phyloP scores from a whole-genome alignment of 2,113 vertebrate genomes.

The Arothron firmamentum region DNA sequence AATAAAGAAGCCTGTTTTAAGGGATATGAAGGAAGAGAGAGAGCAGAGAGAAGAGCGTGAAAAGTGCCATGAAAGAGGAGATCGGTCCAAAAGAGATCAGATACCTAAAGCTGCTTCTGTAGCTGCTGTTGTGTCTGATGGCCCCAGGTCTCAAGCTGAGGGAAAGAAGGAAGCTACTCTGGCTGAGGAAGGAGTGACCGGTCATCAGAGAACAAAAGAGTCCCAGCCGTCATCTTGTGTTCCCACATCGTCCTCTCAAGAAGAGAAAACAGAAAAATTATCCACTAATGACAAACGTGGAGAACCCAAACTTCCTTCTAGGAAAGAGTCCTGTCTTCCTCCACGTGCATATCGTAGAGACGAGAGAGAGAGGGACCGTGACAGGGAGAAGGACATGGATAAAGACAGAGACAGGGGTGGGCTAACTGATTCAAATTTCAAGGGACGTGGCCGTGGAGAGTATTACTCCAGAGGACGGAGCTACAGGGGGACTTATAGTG shows the following conservation, averaged over 20 bases:
- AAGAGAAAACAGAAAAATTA: constrained; percentile 85
- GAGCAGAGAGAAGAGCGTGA: constrained; percentile 92
- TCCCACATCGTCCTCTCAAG: constrained; percentile 64
- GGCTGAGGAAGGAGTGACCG: constrained; percentile 34
- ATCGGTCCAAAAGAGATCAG: constrained; percentile 80
- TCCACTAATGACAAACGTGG: constrained; percentile 76
- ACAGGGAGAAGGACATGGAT: constrained; percentile 78
- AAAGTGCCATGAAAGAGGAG: constrained; percentile 79
- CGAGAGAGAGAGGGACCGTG: constrained; percentile 85
- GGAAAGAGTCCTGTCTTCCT: constrained; percentile 81
- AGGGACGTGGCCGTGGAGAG: constrained; percentile 90
- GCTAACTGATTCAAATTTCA: constrained; percentile 85
- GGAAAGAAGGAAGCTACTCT: constrained; percentile 58
- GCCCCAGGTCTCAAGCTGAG: constrained; percentile 55
- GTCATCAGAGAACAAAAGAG: constrained; percentile 58
- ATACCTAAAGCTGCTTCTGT: constrained; percentile 55
- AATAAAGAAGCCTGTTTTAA: constrained; percentile 94
- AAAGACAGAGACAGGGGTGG: constrained; percentile 87
- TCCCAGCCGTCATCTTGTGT: constrained; percentile 54
- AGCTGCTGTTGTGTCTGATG: constrained; percentile 72
- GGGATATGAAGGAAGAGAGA: constrained; percentile 97
- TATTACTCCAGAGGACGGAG: constrained; percentile 96
- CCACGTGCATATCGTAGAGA: constrained; percentile 88
- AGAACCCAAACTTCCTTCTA: constrained; percentile 76
- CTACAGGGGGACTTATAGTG: constrained; percentile 90